These are phyloP conservation scores for Sphaerodactylus townsendi DNA, from an alignment of 2,113 vertebrate genomes.

Conservation along the genomic window DNA sequence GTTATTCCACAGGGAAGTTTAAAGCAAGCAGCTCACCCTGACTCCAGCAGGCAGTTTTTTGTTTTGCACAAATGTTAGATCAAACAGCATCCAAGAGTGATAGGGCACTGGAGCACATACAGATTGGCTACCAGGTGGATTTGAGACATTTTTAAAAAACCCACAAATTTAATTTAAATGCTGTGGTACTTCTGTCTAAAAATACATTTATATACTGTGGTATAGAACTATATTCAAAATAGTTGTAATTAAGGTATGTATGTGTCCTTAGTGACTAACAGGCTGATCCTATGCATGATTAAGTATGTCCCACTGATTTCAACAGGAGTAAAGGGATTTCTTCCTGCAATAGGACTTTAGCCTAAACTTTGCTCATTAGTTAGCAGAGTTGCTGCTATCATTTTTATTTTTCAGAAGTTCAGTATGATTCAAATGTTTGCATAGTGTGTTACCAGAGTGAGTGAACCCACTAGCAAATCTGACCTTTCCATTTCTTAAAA, in stretches of 20 bases:
- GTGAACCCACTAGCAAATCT: too few species aligned
- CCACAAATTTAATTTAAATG: not conserved
- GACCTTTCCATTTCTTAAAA: too few species aligned
- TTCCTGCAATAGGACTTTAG: too few species aligned
- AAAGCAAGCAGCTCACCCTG: constrained; percentile 30
- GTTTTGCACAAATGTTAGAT: constrained; percentile 39
- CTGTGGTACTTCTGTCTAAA: not conserved
- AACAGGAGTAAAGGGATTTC: too few species aligned
- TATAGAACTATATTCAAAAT: not conserved
- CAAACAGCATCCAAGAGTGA: constrained; percentile 19
- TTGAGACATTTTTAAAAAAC: not conserved
- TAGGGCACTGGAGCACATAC: not conserved
- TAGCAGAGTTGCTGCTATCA: too few species aligned
- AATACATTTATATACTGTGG: constrained; percentile 2
- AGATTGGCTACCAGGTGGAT: constrained; percentile 19
- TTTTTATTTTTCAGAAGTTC: too few species aligned
- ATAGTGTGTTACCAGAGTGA: too few species aligned
- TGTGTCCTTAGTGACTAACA: too few species aligned
- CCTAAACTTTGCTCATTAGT: too few species aligned
- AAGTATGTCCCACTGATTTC: too few species aligned
- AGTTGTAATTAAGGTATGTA: not conserved
- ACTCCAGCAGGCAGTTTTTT: constrained; percentile 4
- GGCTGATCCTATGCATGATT: too few species aligned
- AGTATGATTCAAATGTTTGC: too few species aligned
- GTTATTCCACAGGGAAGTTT: constrained; percentile 18